Evolutionary conservation across 2,113 vertebrate species (phyloP).

Genomic region (Erythrocercus mccallii): DNA sequence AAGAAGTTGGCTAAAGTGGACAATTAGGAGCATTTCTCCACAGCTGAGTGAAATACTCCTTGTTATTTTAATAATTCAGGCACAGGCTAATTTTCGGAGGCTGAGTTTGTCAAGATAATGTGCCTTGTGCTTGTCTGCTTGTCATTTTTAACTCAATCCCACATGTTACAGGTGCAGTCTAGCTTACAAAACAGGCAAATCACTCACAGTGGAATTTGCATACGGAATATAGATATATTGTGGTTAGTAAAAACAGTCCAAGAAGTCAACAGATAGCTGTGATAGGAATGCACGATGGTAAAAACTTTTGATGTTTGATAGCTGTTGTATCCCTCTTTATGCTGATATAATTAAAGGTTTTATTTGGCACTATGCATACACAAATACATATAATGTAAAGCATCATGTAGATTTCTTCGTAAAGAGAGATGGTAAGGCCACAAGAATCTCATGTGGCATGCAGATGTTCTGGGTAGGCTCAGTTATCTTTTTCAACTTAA

Average conservation of each 20-base stretch:
- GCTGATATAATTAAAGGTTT: background rate
- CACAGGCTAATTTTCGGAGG: constrained; percentile 90
- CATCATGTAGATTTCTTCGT: background rate
- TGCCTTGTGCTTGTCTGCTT: constrained; percentile 88
- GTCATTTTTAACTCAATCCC: constrained; percentile 94
- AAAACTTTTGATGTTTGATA: constrained; percentile 18
- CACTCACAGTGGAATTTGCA: constrained; percentile 76
- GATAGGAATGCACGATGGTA: constrained; percentile 9
- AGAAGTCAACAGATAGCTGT: constrained; percentile 58
- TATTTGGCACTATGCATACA: background rate
- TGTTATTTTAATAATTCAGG: constrained; percentile 99
- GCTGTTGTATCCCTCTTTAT: background rate
- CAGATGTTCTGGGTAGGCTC: background rate
- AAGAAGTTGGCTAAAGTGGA: constrained; percentile 93
- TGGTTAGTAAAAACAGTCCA: background rate
- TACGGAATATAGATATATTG: constrained; percentile 71
- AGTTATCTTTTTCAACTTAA: background rate
- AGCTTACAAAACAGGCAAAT: constrained; percentile 82
- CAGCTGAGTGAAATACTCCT: constrained; percentile 94
- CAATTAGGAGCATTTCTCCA: constrained; percentile 94
- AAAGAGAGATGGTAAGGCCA: background rate
- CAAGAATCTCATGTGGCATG: background rate
- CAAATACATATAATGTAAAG: background rate
- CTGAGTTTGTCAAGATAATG: constrained; percentile 95
- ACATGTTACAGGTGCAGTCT: constrained; percentile 81